Evolutionary conservation across 2,888 invertebrate species (phyloP), one percentile per base, ranked within the genome.

Genomic region (Leptinotarsa haldemani): DNA sequence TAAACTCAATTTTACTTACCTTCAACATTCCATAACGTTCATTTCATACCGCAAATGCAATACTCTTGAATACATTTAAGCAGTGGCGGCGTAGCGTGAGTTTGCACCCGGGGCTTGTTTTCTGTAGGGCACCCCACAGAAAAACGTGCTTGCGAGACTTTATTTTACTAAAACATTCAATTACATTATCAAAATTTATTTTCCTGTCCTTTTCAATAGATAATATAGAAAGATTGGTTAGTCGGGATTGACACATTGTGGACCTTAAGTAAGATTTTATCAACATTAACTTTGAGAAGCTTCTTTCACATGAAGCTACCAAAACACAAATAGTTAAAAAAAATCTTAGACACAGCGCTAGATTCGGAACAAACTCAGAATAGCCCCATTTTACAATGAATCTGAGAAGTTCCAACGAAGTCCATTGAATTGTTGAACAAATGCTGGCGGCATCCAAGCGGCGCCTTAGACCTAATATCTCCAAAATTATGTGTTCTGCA

Each of bases 381-480:
- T 70, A 63, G 48, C n/a, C 53, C 25, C 67, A 50, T 67, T 71
- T 66, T 18, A 63, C 47, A 25, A 70, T 63, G 9, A 53, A 53
- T 53, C 18, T 52, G n/a, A 52, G 63, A 69, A 69, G 46, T 48
- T 69, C n/a, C 58, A 40, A 22, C n/a, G 69, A 61, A 46, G 18
- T 52, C 18, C 20, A 18, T 5, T 18, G 7, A n/a, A n/a, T 53
- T 9, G 18, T 5, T 30, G 48, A 18, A 58, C 1, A 71, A 65
- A 65, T 71, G 50, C 53, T 71, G 65, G 65, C 65, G 65, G 46
- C 65, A 61, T 65, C 53, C 56, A 71, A 71, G 65, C 53, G 56
- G 71, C 50, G 66, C 58, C n/a, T n/a, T 1, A 71, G 66, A 66
- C 30, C 3, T 66, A 71, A 66, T 66, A 66, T 71, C 66, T 56